phyloP scores from a whole-genome alignment of 2,797 vertebrate species.

The Falco rusticolus region DNA sequence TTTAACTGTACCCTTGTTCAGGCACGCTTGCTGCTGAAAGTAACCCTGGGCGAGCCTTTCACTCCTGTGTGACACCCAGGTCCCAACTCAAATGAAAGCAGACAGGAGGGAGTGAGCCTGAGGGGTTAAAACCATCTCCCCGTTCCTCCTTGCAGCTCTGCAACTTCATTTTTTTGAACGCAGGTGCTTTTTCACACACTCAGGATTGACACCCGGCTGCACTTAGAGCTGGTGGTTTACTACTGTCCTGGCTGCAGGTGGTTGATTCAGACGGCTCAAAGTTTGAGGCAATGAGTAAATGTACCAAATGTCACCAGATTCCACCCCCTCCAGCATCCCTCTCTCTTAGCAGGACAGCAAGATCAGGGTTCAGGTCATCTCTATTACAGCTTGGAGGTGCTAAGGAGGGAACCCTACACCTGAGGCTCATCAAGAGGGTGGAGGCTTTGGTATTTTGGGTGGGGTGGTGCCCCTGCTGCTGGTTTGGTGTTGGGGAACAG shows the following conservation, averaged over 20 bases:
- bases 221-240: neutral
- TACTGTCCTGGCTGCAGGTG: neutral
- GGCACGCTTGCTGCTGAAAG: neutral
- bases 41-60: neutral
- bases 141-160: neutral
- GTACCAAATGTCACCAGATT: neutral
- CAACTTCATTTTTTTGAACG: neutral
- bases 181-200: neutral
- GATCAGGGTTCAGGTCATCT: neutral
- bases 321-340: no score
- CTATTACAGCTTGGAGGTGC: neutral
- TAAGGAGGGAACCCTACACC: neutral
- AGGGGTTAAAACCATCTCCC: neutral
- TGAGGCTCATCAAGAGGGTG: neutral
- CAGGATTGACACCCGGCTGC: neutral
- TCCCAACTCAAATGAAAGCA: accelerated
- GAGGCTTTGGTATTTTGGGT: neutral
- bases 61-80: neutral
- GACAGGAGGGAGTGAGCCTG: neutral
- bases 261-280: neutral
- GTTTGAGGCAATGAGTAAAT: accelerated
- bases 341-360: neutral
- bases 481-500: neutral
- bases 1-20: neutral
- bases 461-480: neutral